These are phyloP conservation scores for Mormyrus hasselquistii DNA, from an alignment of 2,797 vertebrate genomes.

Conservation along the genomic window DNA sequence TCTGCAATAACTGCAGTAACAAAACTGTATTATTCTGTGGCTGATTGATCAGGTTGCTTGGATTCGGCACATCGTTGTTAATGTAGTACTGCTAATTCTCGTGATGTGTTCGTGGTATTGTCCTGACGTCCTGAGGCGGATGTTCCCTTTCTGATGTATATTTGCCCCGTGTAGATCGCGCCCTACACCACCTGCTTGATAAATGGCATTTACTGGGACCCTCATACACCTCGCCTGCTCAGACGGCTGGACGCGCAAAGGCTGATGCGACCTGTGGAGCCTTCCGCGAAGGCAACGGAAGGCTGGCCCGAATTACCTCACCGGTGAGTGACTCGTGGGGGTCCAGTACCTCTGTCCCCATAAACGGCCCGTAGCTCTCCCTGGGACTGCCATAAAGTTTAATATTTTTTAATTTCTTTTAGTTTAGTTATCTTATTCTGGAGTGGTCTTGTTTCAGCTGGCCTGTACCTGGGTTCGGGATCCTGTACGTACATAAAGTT, in stretches of 20 bases:
- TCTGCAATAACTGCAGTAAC: background rate
- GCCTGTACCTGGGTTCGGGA: background rate
- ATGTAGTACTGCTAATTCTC: background rate
- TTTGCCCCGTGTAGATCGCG: constrained; percentile 66
- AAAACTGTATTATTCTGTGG: background rate
- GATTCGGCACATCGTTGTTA: background rate
- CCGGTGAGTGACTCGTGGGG: constrained; percentile 61
- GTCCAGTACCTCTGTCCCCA: background rate
- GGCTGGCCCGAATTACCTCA: constrained; percentile 83
- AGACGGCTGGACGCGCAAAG: constrained; percentile 75
- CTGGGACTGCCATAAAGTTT: background rate
- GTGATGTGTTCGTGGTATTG: background rate
- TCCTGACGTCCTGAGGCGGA: background rate
- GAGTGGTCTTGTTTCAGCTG: background rate
- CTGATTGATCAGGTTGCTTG: background rate
- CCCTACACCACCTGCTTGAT: constrained; percentile 91
- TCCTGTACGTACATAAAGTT: background rate
- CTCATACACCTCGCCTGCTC: constrained; percentile 81
- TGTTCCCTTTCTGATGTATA: background rate
- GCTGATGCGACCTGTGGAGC: constrained; percentile 66
- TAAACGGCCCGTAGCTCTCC: background rate
- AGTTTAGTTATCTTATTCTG: background rate
- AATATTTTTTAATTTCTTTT: background rate
- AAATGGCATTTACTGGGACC: constrained; percentile 97
- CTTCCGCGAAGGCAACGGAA: constrained; percentile 38